Evolutionary conservation across 1,140 invertebrate genomes (phyloP).

Genomic region (Euwallacea similis): DNA sequence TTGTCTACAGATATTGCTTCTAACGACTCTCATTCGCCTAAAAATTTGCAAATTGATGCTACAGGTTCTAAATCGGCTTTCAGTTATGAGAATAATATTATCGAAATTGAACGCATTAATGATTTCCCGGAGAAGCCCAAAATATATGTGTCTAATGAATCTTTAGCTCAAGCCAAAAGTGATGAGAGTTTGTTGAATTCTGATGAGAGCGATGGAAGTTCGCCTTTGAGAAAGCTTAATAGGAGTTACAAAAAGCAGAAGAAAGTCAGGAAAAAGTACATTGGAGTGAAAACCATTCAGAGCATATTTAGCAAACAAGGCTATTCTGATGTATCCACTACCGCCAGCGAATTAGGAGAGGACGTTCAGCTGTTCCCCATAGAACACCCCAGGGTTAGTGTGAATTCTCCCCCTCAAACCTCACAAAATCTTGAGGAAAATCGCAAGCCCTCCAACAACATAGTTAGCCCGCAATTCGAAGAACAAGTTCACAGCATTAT

Average conservation of each 20-base stretch:
- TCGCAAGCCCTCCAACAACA: conserved; percentile 23
- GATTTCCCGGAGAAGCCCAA: conserved; percentile 30
- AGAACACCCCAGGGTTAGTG: conserved; percentile 12
- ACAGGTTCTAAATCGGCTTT: conserved; percentile 20
- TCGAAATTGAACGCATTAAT: conserved; percentile 24
- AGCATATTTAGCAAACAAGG: conserved; percentile 54
- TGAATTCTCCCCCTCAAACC: conserved; percentile 17
- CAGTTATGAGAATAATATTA: conserved; percentile 32
- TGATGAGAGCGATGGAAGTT: conserved; percentile 49
- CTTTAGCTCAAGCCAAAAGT: conserved; percentile 50
- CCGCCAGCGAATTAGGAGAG: conserved; percentile 50
- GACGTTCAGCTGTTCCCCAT: conserved; percentile 26
- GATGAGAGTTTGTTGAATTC: conserved; percentile 53
- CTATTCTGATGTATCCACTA: conserved; percentile 53
- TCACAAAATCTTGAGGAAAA: conserved; percentile 10
- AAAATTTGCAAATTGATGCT: conserved; percentile 43
- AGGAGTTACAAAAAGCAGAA: conserved; percentile 51
- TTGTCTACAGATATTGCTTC: conserved; percentile 52
- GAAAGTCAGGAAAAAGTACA: conserved; percentile 52
- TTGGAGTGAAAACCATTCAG: conserved; percentile 55
- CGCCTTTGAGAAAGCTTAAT: conserved; percentile 48
- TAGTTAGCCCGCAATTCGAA: conserved; percentile 49
- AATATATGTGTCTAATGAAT: conserved; percentile 48
- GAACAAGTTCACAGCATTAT: conserved; percentile 52
- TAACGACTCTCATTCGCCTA: conserved; percentile 53